Evolutionary conservation across 2,888 invertebrate genomes (phyloP).

Genomic region (Drosophila differens): DNA sequence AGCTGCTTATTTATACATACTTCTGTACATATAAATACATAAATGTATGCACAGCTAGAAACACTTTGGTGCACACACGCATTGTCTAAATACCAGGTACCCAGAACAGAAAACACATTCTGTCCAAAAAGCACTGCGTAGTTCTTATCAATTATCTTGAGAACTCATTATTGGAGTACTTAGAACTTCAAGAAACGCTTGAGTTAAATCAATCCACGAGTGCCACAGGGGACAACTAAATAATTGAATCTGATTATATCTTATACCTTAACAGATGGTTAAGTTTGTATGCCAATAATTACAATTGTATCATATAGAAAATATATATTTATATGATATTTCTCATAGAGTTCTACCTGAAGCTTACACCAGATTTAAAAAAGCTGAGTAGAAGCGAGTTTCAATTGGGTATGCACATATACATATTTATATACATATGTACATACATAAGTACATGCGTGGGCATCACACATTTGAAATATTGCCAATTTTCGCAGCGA

Average conservation of each 20-base stretch:
- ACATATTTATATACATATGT: not conserved
- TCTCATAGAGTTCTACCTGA: not conserved
- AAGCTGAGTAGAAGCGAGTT: not conserved
- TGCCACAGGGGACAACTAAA: not conserved
- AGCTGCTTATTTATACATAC: not conserved
- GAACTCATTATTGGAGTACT: not conserved
- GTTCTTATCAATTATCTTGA: not conserved
- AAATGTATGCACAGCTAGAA: not conserved
- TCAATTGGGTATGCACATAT: not conserved
- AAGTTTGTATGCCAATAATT: not conserved
- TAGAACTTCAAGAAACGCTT: not conserved
- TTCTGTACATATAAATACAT: too few relatives aligned
- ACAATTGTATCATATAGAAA: not conserved
- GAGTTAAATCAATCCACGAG: not conserved
- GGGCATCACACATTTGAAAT: slow-evolving; percentile 45
- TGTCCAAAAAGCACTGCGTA: not conserved
- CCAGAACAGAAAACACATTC: not conserved
- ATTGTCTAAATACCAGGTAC: not conserved
- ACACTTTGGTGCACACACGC: not conserved
- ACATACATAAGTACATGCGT: slow-evolving; percentile 23
- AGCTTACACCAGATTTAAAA: not conserved
- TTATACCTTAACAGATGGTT: not conserved
- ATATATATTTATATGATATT: too few relatives aligned
- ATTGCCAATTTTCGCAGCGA: slow-evolving; percentile 22
- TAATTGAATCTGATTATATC: not conserved